Evolutionary conservation across 2,797 vertebrate genomes (phyloP), one percentile per base, ranked within the genome.

Genomic region (Dendrocincla fuliginosa): DNA sequence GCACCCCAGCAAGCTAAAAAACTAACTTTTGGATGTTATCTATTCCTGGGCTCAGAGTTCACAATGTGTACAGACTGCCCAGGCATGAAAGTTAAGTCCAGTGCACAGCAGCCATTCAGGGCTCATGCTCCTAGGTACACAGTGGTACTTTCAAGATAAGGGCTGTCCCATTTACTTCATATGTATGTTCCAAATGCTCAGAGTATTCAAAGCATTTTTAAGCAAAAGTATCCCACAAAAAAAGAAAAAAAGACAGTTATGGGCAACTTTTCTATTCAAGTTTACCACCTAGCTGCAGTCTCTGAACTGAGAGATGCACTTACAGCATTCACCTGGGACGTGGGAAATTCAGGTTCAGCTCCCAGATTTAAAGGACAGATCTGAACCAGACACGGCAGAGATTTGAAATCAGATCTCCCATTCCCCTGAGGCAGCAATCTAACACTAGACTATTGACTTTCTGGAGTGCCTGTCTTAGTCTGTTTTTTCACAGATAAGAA

Each of bases 351-450:
- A 89, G 50, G 63, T 85, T 94, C 70, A 87, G 22, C 49, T 89
- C 74, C 35, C 63, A 79, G 41, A 85, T 82, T 79, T 64, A 68
- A 60, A 93, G 46, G 18, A 92, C 0, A 0, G 68, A 83, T 82
- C 75, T 90, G 70, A 84, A 82, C 33, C 78, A 95, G 92, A 92
- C 67, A 91, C 70, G 76, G 74, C 84, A 94, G 84, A 84, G 93
- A 89, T 96, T 87, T 96, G 90, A 96, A 92, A 94, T 89, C 86
- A 93, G 77, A 94, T 93, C 49, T 95, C 68, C 61, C 11, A 23
- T 44, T 89, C 65, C 84, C 86, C 42, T 44, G 68, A 94, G 94
- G 60, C n/a, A 95, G 76, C 61, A 78, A 91, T 75, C 76, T 88
- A 91, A 84, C 73, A 91, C 69, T 73, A 75, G 84, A 92, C 68